These are phyloP conservation scores for Eciton burchellii DNA, from an alignment of 1,140 invertebrate species.

Conservation along the genomic window DNA sequence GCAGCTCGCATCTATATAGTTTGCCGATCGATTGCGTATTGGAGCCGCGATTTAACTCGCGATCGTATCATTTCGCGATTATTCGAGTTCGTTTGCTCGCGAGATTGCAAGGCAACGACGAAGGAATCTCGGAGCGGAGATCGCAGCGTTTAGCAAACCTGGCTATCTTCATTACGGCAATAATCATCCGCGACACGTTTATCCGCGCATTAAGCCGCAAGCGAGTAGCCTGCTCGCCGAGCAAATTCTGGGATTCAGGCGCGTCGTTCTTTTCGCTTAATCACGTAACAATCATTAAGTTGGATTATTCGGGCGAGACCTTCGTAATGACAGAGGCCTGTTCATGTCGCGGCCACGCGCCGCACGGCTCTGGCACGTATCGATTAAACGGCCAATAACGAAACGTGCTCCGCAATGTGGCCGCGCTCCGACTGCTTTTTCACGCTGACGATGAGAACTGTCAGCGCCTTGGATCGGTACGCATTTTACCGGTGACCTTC, in stretches of 20 bases:
- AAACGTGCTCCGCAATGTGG: neutral
- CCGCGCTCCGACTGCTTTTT: neutral
- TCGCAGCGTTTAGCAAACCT: neutral
- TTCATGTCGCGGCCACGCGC: slow-evolving; percentile 17
- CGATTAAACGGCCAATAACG: slow-evolving; percentile 35
- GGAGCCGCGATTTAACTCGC: neutral
- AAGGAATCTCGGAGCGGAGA: neutral
- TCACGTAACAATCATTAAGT: slow-evolving; percentile 23
- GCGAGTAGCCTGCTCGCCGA: neutral
- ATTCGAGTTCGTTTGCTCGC: neutral
- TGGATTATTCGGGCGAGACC: slow-evolving; percentile 3
- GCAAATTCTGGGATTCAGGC: neutral
- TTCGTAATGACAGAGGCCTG: slow-evolving; percentile 37
- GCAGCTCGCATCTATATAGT: neutral
- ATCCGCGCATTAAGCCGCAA: neutral
- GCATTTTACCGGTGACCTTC: slow-evolving; percentile 6
- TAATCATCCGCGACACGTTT: neutral
- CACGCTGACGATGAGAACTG: neutral
- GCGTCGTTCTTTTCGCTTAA: neutral
- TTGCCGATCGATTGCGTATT: neutral
- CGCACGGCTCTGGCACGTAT: slow-evolving; percentile 23
- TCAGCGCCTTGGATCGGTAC: slow-evolving; percentile 28
- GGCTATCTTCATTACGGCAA: neutral
- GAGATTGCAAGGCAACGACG: neutral
- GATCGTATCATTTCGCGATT: slow-evolving; percentile 11